Evolutionary conservation across 2,797 vertebrate genomes (phyloP).

Genomic region (Melanogrammus aeglefinus): DNA sequence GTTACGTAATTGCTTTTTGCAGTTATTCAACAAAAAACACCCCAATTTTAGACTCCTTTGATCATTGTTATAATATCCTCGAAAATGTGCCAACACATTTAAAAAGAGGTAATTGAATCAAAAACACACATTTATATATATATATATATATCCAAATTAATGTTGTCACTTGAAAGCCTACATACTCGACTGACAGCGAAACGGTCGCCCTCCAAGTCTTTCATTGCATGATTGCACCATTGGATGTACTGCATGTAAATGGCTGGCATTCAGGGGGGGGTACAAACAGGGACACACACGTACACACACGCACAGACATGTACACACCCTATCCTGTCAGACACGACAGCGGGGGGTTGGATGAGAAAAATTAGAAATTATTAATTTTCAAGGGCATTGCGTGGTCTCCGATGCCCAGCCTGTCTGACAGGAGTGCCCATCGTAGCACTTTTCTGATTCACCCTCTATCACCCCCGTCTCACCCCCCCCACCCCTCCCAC

Average conservation of each 20-base stretch:
- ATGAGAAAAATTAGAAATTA: not conserved
- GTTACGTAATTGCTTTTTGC: not conserved
- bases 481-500: not conserved
- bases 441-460: not conserved
- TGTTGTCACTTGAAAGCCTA: not conserved
- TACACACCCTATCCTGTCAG: not conserved
- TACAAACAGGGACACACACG: not conserved
- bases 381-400: not conserved
- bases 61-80: not conserved
- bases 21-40: not conserved
- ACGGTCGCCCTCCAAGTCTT: too few species aligned
- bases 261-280: not conserved
- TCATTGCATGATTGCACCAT: not conserved
- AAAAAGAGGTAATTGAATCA: not conserved
- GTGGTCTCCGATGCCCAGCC: not conserved
- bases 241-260: not conserved
- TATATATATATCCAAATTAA: not conserved
- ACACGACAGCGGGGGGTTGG: not conserved
- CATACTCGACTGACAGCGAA: not conserved
- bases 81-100: not conserved
- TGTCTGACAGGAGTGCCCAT: not conserved
- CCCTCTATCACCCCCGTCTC: not conserved
- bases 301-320: not conserved
- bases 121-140: not conserved
- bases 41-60: not conserved